Percentiles rank a stretch among this genome's conserved stretches.
Evolutionary conservation across 2,113 vertebrate genomes (phyloP).

Genomic region (Lophius piscatorius): DNA sequence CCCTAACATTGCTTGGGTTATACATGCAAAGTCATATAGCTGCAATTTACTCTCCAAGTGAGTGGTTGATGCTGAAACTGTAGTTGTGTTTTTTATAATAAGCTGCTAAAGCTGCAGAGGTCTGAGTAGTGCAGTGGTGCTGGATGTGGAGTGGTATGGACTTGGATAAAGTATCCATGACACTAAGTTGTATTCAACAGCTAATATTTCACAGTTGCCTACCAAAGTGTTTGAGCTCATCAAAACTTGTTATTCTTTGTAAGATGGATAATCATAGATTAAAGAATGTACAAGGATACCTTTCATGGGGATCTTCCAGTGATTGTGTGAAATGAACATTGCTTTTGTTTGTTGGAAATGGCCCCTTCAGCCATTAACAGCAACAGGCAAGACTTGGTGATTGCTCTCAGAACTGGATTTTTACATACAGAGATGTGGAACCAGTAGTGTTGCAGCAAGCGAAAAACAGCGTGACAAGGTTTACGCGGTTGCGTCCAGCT

Average conservation of each 20-base stretch:
- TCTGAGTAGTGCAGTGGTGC: conserved; percentile 74
- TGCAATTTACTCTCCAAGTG: conserved; percentile 44
- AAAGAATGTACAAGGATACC: conserved; percentile 72
- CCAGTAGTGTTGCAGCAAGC: conserved; percentile 21
- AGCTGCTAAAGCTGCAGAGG: conserved; percentile 72
- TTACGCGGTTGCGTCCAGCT: conserved; percentile 64
- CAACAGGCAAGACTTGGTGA: conserved; percentile 40
- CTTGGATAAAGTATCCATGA: conserved; percentile 62
- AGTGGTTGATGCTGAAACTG: conserved; percentile 53
- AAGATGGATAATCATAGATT: conserved; percentile 65
- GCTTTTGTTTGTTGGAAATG: conserved; percentile 45
- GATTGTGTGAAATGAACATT: conserved; percentile 60
- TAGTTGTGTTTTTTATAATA: conserved; percentile 57
- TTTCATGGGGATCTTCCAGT: conserved; percentile 58
- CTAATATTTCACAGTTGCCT: conserved; percentile 80
- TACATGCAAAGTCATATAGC: conserved; percentile 53
- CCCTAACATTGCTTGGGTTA: conserved; percentile 33
- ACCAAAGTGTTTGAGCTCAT: conserved; percentile 75
- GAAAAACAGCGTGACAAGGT: conserved; percentile 49
- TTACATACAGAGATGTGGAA: conserved; percentile 11
- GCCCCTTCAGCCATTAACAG: conserved; percentile 20
- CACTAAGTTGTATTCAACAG: conserved; percentile 70
- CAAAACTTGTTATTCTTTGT: conserved; percentile 68
- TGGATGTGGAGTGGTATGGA: conserved; percentile 69
- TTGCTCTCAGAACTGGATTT: conserved; percentile 34